Evolutionary conservation across 2,888 invertebrate species (phyloP).

Genomic region (Hermaeophaga mercurialis): DNA sequence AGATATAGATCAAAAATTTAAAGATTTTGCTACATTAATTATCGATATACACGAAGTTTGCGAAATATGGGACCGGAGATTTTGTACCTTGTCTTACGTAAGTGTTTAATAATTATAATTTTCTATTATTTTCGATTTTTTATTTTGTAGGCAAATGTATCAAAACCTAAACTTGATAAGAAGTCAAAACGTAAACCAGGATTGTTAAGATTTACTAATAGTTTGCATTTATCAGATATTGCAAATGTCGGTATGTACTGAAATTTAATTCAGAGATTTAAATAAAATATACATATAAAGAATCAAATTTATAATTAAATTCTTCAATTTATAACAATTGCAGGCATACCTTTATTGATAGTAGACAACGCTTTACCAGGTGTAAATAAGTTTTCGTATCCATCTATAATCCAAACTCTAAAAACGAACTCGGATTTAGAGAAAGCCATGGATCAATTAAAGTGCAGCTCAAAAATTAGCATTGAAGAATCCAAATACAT

Average conservation of each 20-base stretch:
- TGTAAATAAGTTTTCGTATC: too few relatives aligned
- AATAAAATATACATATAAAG: too few relatives aligned
- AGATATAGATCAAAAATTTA: constrained; percentile 3
- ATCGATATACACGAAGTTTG: not conserved
- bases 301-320: too few relatives aligned
- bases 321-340: too few relatives aligned
- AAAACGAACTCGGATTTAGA: not conserved
- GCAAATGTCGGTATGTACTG: not conserved
- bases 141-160: too few relatives aligned
- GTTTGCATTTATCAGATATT: not conserved
- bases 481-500: constrained; percentile 11
- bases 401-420: too few relatives aligned
- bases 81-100: too few relatives aligned
- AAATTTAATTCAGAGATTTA: too few relatives aligned
- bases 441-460: not conserved
- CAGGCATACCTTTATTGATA: constrained; percentile 13
- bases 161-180: too few relatives aligned
- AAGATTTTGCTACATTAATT: not conserved
- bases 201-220: not conserved
- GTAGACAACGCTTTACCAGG: not conserved
- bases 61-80: constrained; percentile 12
- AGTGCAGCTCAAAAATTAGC: not conserved
- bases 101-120: too few relatives aligned
- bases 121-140: too few relatives aligned
- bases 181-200: too few relatives aligned